Conservation (phyloP, 1,140 invertebrate species). For the Calliphora vicina region DNA sequence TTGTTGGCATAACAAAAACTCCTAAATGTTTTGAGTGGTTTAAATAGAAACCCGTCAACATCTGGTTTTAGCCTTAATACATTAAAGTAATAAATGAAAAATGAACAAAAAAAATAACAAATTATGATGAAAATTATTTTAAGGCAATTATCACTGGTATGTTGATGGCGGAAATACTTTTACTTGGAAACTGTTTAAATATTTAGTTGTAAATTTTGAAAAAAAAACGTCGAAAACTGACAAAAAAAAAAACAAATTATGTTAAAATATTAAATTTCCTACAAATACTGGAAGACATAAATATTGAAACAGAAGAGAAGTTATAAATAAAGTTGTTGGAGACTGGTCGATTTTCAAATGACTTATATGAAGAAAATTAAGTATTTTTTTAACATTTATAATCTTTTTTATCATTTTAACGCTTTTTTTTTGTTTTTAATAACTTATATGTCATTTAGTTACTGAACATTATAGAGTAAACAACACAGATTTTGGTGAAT, state of each 20-base stretch:
- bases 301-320: no score
- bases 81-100: no score
- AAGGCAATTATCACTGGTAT: conserved; percentile 20
- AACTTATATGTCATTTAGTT: no score
- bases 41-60: conserved; percentile 1
- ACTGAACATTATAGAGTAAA: no score
- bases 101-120: neutral
- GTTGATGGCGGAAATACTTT: neutral
- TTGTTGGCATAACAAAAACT: neutral
- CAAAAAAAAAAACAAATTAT: neutral
- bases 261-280: neutral
- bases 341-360: no score
- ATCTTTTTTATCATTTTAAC: no score
- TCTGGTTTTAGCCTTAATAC: conserved; percentile 11
- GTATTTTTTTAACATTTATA: no score
- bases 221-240: neutral
- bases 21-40: neutral
- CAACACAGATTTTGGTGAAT: no score
- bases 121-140: conserved; percentile 8
- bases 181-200: neutral
- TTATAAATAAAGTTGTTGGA: no score
- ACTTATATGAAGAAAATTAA: no score
- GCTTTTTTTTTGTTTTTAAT: no score
- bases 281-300: neutral
- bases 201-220: neutral